Conservation (phyloP, 2,888 invertebrate species). For the Ephialtes manifestator region DNA sequence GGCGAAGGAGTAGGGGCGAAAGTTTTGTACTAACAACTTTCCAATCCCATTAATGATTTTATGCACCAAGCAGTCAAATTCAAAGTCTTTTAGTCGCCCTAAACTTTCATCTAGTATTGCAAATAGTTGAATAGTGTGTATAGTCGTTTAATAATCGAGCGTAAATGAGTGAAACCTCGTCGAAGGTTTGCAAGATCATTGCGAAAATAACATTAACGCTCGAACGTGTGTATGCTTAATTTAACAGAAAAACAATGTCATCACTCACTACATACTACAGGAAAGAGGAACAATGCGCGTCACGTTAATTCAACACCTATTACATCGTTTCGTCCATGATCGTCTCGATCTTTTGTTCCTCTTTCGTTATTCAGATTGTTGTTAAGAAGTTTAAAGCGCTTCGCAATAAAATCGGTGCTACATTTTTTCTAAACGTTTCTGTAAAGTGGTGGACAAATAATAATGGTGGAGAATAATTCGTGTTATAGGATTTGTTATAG, state of each 20-base stretch:
- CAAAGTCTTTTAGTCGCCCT: slow-evolving; percentile 19
- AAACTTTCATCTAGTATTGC: slow-evolving; percentile 32
- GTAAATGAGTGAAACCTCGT: not conserved
- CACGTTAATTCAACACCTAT: slow-evolving; percentile 44
- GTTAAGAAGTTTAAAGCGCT: no score
- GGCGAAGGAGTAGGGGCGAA: slow-evolving; percentile 23
- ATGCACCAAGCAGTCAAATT: slow-evolving; percentile 24
- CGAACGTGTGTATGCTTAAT: not conserved
- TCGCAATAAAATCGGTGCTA: no score
- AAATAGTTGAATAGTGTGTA: not conserved
- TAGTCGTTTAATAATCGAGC: slow-evolving; percentile 1
- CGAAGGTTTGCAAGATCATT: not conserved
- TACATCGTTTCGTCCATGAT: slow-evolving; percentile 34
- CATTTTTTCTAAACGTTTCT: no score
- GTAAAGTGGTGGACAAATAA: no score
- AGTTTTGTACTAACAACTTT: slow-evolving; percentile 55
- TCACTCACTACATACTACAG: slow-evolving; percentile 20
- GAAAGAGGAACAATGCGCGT: slow-evolving; percentile 61
- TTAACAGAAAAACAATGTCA: not conserved
- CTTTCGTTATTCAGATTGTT: slow-evolving; percentile 19
- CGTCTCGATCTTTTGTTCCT: slow-evolving; percentile 20
- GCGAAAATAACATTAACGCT: slow-evolving; percentile 1
- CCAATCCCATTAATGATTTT: slow-evolving; percentile 19
- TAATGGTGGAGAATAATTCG: no score
- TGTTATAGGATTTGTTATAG: no score